These are phyloP conservation scores for Cryptoblepharus egeriae DNA, from an alignment of 2,797 vertebrate genomes.

Conservation along the genomic window DNA sequence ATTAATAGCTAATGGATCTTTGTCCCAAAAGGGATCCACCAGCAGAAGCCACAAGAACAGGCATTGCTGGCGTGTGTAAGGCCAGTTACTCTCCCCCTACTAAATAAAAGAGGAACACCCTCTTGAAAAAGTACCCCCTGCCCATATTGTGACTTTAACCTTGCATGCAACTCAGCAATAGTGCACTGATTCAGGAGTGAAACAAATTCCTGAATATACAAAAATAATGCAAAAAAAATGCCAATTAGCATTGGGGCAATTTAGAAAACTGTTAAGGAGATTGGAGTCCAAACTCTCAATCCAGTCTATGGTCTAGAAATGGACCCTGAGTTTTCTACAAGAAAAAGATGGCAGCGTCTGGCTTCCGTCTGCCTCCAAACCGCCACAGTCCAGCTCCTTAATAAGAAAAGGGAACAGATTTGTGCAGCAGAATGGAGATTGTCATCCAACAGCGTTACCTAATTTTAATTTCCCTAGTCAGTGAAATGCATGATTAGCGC, in stretches of 20 bases:
- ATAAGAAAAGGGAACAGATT: constrained; percentile 46
- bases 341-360: background rate
- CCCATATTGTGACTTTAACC: background rate
- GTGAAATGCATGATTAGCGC: constrained; percentile 38
- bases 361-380: background rate
- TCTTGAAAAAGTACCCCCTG: too few species aligned
- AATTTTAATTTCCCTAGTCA: constrained; percentile 51
- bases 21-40: too few species aligned
- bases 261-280: background rate
- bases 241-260: background rate
- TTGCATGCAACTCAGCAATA: background rate
- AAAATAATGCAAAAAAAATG: background rate
- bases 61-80: too few species aligned
- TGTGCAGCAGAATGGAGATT: constrained; percentile 24
- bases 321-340: background rate
- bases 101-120: too few species aligned
- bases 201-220: background rate
- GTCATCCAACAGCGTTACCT: constrained; percentile 37
- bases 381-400: background rate
- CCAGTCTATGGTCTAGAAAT: background rate
- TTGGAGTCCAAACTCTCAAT: background rate
- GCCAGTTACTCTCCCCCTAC: too few species aligned
- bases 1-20: too few species aligned
- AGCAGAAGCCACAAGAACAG: too few species aligned
- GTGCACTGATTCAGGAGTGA: background rate